Evolutionary conservation across 2,113 vertebrate species (phyloP).

Genomic region (Leucoraja erinaceus): DNA sequence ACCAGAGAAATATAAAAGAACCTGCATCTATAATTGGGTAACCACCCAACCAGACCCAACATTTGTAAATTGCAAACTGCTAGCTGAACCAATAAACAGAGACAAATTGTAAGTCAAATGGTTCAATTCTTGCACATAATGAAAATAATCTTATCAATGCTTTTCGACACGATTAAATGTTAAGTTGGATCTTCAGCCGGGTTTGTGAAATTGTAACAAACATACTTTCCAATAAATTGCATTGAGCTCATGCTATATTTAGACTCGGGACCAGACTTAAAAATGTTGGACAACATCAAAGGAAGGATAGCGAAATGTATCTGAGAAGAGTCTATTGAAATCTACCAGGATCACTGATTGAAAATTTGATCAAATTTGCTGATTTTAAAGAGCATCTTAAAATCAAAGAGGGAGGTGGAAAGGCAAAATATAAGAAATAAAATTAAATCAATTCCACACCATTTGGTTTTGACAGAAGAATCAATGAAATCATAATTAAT

Average conservation of each 20-base stretch:
- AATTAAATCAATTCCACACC: too few relatives aligned
- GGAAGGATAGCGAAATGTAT: background rate
- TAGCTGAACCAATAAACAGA: background rate
- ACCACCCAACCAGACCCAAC: background rate
- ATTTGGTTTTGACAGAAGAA: too few relatives aligned
- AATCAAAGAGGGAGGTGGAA: too few relatives aligned
- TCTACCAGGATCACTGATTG: background rate
- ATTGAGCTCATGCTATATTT: background rate
- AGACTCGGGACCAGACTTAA: background rate
- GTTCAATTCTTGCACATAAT: background rate
- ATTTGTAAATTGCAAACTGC: background rate
- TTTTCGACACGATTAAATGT: background rate
- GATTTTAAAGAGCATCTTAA: too few relatives aligned
- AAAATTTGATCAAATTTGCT: too few relatives aligned
- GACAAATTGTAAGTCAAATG: background rate
- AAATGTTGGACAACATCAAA: background rate
- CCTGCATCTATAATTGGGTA: background rate
- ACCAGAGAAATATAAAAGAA: background rate
- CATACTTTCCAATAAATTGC: background rate
- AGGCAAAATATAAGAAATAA: too few relatives aligned
- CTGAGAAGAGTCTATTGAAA: background rate
- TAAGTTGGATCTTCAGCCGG: background rate
- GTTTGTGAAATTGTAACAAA: background rate
- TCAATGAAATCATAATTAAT: too few relatives aligned
- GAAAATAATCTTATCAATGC: background rate